These are phyloP conservation scores for Scaptomyza parva DNA, from an alignment of 2,888 invertebrate genomes.

Conservation along the genomic window DNA sequence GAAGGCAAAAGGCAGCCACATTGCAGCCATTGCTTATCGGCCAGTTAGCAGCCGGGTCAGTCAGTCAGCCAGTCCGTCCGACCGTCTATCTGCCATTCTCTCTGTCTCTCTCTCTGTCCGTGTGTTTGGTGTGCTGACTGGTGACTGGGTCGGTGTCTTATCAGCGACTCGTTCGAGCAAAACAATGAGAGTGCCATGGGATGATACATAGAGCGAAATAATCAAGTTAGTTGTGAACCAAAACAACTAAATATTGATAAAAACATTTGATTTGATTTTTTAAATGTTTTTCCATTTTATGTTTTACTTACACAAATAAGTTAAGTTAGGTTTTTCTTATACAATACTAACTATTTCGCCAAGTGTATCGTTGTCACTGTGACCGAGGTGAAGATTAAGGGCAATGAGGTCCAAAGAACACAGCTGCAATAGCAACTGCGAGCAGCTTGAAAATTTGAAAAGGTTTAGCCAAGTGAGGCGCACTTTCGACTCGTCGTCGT, in stretches of 20 bases:
- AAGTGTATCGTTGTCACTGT: background rate
- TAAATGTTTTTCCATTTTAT: no score
- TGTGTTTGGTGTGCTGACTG: constrained; percentile 15
- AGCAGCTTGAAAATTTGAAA: constrained; percentile 34
- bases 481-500: constrained; percentile 14
- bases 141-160: constrained; percentile 47
- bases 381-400: background rate
- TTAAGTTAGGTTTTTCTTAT: no score
- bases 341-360: background rate
- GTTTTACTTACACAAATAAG: no score
- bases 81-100: constrained; percentile 20
- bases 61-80: no score
- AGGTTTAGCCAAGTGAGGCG: constrained; percentile 30
- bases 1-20: constrained; percentile 1
- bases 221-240: no score
- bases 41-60: constrained; percentile 58
- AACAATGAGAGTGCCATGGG: constrained; percentile 29
- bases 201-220: background rate
- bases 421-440: constrained; percentile 13
- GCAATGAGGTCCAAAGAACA: background rate
- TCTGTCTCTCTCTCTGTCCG: background rate
- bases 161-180: constrained; percentile 37
- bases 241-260: no score
- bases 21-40: constrained; percentile 39
- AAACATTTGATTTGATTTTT: no score